Base-by-base conservation (phyloP, 2,113 vertebrate species). In the Willisornis vidua region DNA sequence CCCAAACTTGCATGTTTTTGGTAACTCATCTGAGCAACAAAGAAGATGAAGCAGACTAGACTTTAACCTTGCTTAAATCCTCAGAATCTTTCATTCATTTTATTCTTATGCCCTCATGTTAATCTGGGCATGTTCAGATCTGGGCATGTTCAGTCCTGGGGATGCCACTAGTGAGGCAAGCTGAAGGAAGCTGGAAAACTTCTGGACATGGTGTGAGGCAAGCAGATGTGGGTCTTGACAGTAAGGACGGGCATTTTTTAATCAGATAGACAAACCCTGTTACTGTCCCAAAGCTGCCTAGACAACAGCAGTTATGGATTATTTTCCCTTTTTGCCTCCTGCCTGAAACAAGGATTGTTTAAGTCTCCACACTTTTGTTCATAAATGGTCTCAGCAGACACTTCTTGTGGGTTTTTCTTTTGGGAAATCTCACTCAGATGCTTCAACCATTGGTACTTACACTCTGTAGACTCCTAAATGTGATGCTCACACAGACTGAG, bases 101-200 rank as follows among this genome's bases (percentile, higher is more conserved):
- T 31, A 9, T 58, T 58, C n/a, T 26, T 41, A 12, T 31, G 61
- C 39, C 28, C 28, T 49, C 14, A 4, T 4, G 28, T 43, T 72
- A 16, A 17, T n/a, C 48, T 26, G 22, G 39, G 24, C 14, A 3
- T 4, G 28, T 43, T 72, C 41, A 41, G 19, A 17, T n/a, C 48
- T 26, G 22, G 39, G 24, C n/a, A 1, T 33, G 4, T 63, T 79
- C 35, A 63, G 24, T 19, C n/a, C 17, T 0, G 0, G 31, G 19
- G 29, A 37, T 35, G 17, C 37, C 3, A 6, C 43, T 51, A 39
- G 19, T 0, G 0, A 57, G 41, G 39, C 39, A 78, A 43, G n/a
- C n/a, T 43, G 37, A 85, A 72, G 35, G 43, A 55, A 88, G 29
- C 39, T 19, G 33, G 52, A 72, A 67, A 55, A 54, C 9, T 16